Evolutionary conservation across 2,797 vertebrate genomes (phyloP).

Genomic region (Melanitta fusca): DNA sequence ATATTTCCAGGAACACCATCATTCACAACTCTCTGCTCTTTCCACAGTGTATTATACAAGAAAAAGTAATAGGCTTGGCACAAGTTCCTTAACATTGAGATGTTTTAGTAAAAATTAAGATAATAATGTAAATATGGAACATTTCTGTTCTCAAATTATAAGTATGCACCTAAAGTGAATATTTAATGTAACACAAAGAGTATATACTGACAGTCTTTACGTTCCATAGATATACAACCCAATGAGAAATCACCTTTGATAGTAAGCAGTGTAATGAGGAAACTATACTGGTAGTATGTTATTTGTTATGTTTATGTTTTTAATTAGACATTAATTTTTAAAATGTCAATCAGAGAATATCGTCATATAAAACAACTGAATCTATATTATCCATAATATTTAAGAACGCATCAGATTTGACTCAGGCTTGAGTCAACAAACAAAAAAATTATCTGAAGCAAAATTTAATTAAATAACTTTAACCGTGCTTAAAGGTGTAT

Average conservation of each 20-base stretch:
- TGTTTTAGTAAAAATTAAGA: neutral
- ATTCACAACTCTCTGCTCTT: neutral
- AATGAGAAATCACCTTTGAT: neutral
- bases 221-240: neutral
- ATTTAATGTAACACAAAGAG: neutral
- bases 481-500: neutral
- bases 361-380: neutral
- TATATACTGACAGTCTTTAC: neutral
- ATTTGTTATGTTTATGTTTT: neutral
- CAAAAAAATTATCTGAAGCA: neutral
- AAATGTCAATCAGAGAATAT: neutral
- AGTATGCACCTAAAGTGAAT: neutral
- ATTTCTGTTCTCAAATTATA: neutral
- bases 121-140: neutral
- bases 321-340: neutral
- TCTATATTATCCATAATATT: neutral
- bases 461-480: neutral
- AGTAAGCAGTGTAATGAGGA: neutral
- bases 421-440: neutral
- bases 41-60: neutral
- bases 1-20: neutral
- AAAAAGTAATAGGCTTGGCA: neutral
- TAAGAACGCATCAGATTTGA: neutral
- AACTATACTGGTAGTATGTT: neutral
- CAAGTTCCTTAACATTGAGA: neutral